Conservation (phyloP, 2,113 vertebrate species). For the Lucifuga dentata region DNA sequence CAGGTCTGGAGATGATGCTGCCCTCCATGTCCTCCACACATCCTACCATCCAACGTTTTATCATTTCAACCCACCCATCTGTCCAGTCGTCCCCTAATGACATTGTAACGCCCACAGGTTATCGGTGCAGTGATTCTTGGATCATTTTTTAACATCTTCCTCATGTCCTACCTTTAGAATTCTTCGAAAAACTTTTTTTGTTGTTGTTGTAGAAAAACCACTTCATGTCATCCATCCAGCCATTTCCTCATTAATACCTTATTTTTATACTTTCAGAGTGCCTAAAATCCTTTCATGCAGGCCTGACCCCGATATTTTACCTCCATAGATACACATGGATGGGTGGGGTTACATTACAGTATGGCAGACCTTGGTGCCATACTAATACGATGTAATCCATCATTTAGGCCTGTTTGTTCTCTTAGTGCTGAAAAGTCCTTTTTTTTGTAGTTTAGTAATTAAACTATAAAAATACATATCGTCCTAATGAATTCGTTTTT, state of each 20-base stretch:
- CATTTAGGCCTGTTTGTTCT: too few species aligned
- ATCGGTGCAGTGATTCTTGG: not conserved
- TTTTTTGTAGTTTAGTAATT: too few species aligned
- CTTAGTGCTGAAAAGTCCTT: too few species aligned
- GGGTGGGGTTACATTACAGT: conserved; percentile 44
- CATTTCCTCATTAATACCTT: not conserved
- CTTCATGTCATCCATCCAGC: not conserved
- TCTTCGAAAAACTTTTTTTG: too few species aligned
- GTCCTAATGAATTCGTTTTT: too few species aligned
- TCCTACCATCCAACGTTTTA: not conserved
- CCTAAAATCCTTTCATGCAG: not conserved
- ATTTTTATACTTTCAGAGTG: not conserved
- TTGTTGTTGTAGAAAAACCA: too few species aligned
- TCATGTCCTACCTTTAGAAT: too few species aligned
- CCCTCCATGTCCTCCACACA: not conserved
- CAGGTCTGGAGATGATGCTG: conserved; percentile 85
- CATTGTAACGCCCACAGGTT: not conserved
- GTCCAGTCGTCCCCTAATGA: not conserved
- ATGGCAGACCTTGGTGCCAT: too few species aligned
- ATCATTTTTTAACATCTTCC: not conserved
- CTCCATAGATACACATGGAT: not conserved
- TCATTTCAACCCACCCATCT: not conserved
- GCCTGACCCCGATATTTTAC: not conserved
- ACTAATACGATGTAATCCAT: too few species aligned
- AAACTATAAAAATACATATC: too few species aligned